These are phyloP conservation scores for Microcaecilia unicolor DNA, from an alignment of 2,797 vertebrate species.

Conservation along the genomic window DNA sequence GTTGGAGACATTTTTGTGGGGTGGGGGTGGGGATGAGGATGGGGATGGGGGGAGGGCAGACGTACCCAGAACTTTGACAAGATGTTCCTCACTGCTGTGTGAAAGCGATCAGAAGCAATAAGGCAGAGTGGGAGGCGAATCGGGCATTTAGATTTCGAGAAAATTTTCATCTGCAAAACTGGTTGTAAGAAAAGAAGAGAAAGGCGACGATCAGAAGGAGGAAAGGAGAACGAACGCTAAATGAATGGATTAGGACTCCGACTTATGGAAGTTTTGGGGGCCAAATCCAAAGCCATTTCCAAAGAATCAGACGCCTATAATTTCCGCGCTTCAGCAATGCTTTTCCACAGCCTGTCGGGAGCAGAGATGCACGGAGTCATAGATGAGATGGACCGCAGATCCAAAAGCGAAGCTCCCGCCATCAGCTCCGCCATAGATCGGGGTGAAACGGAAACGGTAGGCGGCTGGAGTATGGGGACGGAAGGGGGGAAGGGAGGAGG, in stretches of 20 bases:
- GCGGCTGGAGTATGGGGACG: slow-evolving; percentile 23
- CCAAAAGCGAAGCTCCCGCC: slow-evolving; percentile 84
- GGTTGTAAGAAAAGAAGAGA: too few relatives aligned
- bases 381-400: slow-evolving; percentile 94
- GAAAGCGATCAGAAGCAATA: too few relatives aligned
- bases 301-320: slow-evolving; percentile 65
- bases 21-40: too few relatives aligned
- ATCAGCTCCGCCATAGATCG: slow-evolving; percentile 97
- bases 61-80: too few relatives aligned
- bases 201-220: too few relatives aligned
- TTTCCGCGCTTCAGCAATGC: slow-evolving; percentile 81
- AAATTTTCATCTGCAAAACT: too few relatives aligned
- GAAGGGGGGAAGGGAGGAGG: not conserved
- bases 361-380: slow-evolving; percentile 94
- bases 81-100: too few relatives aligned
- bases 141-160: too few relatives aligned
- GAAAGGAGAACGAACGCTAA: slow-evolving; percentile 39
- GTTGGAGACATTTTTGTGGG: too few relatives aligned
- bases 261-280: slow-evolving; percentile 68
- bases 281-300: slow-evolving; percentile 16
- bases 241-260: slow-evolving; percentile 60
- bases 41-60: too few relatives aligned
- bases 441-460: slow-evolving; percentile 94
- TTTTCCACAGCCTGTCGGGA: slow-evolving; percentile 95
- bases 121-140: too few relatives aligned